Evolutionary conservation across 2,888 invertebrate species (phyloP), one percentile per base, ranked within the genome.

Genomic region (Syrista parreyssii): DNA sequence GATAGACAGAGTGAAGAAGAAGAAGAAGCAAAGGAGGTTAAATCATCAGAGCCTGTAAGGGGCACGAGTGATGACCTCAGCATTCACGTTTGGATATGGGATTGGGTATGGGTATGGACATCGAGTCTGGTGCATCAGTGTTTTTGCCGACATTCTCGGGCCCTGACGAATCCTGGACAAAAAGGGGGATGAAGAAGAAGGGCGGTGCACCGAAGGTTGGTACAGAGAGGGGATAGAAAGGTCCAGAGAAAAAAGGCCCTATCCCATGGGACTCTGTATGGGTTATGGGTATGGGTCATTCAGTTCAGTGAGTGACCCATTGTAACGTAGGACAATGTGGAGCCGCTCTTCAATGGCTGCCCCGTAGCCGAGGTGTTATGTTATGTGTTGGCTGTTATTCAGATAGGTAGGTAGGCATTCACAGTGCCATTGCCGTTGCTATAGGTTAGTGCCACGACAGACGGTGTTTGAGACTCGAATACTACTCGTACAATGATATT

Each of bases 351-450:
- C 87, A 89, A 89, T 89, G 84, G 85, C 84, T 85, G 85, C 85
- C 88, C 55, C 86, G 86, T 88, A 86, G 87, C 84, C 84, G 84
- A 89, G 89, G 89, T 89, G 89, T 89, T 89, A 88, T 89, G 88
- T 89, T 89, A 88, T 89, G 88, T 87, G 88, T 89, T 86, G 83
- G 86, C 85, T 87, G 86, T 85, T 87, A 86, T 87, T 87, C 87
- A 87, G 84, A 86, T 86, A 85, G 85, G 82, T 84, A 82, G 87
- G 86, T 82, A 84, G 81, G 83, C 81, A 86, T 86, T 86, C 84
- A 55, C 23, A 86, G 82, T 81, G 82, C 78, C 80, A 80, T 80
- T 80, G 82, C 82, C 82, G 81, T 85, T 82, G 76, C 79, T 34
- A 35, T 30, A 74, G 35, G 35, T 32, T 23, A 68, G 75, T 75